A percentile compares a stretch with the other conserved stretches of the same genome.
These are phyloP conservation scores for Griposia aprilina DNA, from an alignment of 2,888 invertebrate species.

Conservation along the genomic window DNA sequence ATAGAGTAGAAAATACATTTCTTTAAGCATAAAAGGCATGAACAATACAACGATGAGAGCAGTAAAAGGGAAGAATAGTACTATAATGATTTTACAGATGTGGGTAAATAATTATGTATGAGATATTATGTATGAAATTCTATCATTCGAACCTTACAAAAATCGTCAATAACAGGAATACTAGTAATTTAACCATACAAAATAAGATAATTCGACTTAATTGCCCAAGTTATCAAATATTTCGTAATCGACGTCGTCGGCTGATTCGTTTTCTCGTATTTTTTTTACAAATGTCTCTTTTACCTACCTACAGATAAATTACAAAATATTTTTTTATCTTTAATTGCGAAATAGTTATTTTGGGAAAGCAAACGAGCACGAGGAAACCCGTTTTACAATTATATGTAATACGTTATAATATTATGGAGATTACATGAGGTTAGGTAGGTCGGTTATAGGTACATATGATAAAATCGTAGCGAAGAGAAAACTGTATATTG, in stretches of 20 bases:
- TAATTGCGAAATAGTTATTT: background rate
- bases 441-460: no score
- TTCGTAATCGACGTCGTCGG: background rate
- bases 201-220: slow-evolving; percentile 13
- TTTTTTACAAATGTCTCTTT: background rate
- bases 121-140: background rate
- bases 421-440: background rate
- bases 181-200: background rate
- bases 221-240: slow-evolving; percentile 21
- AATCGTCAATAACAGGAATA: background rate
- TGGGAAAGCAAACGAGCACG: background rate
- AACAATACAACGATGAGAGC: background rate
- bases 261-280: background rate
- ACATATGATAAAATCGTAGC: no score
- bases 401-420: background rate
- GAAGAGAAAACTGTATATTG: no score
- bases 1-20: background rate
- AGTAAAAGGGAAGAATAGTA: background rate
- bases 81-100: background rate
- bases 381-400: slow-evolving; percentile 6
- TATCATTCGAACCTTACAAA: background rate
- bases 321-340: background rate
- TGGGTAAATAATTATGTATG: background rate
- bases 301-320: background rate
- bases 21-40: background rate